Percentiles rank a stretch among this genome's conserved stretches.
These are phyloP conservation scores for Chalcis sispes DNA, from an alignment of 2,888 invertebrate genomes.

Conservation along the genomic window DNA sequence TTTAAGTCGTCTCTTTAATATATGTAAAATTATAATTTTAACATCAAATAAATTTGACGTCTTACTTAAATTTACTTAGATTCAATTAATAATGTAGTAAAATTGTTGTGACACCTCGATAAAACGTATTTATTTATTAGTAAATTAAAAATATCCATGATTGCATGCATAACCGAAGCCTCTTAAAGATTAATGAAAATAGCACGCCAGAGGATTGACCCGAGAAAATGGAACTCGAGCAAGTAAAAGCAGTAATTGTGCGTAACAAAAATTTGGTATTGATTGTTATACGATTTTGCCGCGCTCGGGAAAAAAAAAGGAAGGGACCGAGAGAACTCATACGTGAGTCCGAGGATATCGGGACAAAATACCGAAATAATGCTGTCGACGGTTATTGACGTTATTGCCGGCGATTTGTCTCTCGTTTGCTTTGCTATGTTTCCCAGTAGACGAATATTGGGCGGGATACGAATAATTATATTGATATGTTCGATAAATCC, in stretches of 20 bases:
- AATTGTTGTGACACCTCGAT: too few species aligned
- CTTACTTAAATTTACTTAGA: too few species aligned
- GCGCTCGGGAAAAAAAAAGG: constrained; percentile 56
- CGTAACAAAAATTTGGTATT: constrained; percentile 64
- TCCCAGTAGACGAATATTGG: constrained; percentile 28
- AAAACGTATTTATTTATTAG: too few species aligned
- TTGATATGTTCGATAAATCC: constrained; percentile 60
- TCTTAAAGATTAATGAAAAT: constrained; percentile 31
- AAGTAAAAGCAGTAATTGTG: constrained; percentile 53
- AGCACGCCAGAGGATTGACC: constrained; percentile 24
- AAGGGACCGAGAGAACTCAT: constrained; percentile 8
- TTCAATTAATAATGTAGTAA: too few species aligned
- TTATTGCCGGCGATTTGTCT: constrained; percentile 68
- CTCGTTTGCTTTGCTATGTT: constrained; percentile 55
- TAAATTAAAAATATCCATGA: background rate
- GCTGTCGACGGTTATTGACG: constrained; percentile 64
- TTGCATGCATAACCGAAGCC: background rate
- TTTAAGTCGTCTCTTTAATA: too few species aligned
- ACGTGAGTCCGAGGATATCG: constrained; percentile 24
- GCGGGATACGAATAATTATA: constrained; percentile 57
- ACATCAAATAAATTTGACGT: too few species aligned
- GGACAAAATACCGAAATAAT: constrained; percentile 66
- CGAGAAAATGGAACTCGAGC: background rate
- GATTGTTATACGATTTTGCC: constrained; percentile 66
- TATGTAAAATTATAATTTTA: too few species aligned